Evolutionary conservation across 2,888 invertebrate species (phyloP), one percentile per base, ranked within the genome.

Genomic region (Nasonovia ribisnigri): DNA sequence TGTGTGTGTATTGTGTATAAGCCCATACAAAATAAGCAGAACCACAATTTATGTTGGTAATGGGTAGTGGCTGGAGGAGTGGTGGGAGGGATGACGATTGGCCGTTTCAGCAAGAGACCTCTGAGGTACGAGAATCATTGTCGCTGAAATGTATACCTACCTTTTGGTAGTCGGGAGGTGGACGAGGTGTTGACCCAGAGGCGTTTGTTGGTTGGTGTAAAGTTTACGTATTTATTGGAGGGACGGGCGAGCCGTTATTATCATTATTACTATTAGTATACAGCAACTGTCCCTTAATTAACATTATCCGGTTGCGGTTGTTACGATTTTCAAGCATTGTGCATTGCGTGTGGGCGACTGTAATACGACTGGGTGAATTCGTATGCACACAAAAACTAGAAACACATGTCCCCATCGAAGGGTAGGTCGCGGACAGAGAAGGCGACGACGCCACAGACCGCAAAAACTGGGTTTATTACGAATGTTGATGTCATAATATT

Each of bases 241-340:
- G 11, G 42, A 43, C 20, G 48, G n/a, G 46, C 42, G 24, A 16
- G 3, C 29, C 20, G 26, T 36, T 20, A 36, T 77, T 48, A 26
- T 42, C 2, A 29, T 87, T 48, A 46, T 86, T 92, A 26, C 36
- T 36, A 36, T 43, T 57, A 54, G 84, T 60, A n/a, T 90, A 90
- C 90, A 57, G 43, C 24, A 13, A 87, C 86, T 87, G 92, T 88
- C 93, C 89, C 90, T 90, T 60, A 87, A 93, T 90, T 93, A 87
- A 87, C 93, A 87, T 67, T 90, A 84, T 90, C 90, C 93, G 93
- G 84, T 93, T 43, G 90, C 67, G 84, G 90, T 93, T 43, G 51
- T 86, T 87, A 67, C 51, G 51, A 90, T 90, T 90, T 90, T 48
- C 87, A 16, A 5, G 60, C 93, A 20, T 26, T 36, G 36, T 43